A percentile compares a stretch with the other conserved stretches of the same genome.
Evolutionary conservation across 2,797 vertebrate species (phyloP).

Genomic region (Thunnus albacares): DNA sequence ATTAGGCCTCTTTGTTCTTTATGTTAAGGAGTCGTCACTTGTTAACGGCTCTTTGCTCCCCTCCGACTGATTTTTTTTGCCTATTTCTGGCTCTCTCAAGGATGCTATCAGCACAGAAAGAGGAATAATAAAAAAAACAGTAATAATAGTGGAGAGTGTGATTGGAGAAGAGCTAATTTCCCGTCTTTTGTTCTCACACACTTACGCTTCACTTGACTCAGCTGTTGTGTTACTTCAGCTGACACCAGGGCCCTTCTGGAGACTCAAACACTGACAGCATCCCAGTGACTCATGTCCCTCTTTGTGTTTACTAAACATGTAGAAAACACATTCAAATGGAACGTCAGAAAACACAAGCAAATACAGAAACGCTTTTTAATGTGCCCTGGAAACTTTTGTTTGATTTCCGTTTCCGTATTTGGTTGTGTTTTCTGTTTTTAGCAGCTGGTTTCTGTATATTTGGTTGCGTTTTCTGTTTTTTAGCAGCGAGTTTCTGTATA

Average conservation of each 20-base stretch:
- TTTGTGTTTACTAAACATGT: background rate
- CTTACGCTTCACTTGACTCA: conserved; percentile 2
- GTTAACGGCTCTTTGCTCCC: conserved; percentile 10
- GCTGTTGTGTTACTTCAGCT: background rate
- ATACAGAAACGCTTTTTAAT: too few relatives aligned
- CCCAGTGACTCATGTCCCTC: background rate
- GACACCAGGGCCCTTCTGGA: background rate
- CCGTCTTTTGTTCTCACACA: conserved; percentile 48
- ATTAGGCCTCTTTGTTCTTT: conserved; percentile 62
- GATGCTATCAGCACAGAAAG: conserved; percentile 22
- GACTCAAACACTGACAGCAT: conserved; percentile 3
- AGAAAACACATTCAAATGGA: background rate
- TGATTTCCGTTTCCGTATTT: too few relatives aligned
- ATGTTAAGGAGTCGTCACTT: conserved; percentile 29
- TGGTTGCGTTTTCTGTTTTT: too few relatives aligned
- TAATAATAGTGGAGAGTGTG: conserved; percentile 30
- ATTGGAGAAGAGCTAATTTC: conserved; percentile 56
- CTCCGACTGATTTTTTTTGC: background rate
- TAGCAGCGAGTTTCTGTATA: too few relatives aligned
- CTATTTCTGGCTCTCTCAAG: background rate
- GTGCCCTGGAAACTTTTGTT: too few relatives aligned
- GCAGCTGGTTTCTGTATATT: too few relatives aligned
- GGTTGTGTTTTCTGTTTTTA: too few relatives aligned
- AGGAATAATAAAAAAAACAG: conserved; percentile 24
- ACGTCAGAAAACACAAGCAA: too few relatives aligned